Conservation (phyloP, 2,888 invertebrate genomes). For the Anoplius nigerrimus region DNA sequence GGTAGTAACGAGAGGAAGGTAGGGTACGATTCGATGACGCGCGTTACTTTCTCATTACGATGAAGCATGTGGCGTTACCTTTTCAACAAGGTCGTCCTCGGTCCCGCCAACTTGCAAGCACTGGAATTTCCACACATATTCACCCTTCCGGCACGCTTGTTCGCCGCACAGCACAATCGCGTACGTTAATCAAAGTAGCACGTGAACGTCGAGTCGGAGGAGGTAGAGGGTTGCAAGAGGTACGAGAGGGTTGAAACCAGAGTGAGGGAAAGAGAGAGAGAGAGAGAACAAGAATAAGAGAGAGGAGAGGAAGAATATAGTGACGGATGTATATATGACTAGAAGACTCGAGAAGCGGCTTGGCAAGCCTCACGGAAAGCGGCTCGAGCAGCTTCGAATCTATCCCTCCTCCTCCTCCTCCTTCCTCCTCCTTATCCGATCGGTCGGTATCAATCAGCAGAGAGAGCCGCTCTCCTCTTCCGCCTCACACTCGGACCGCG, state of each 20-base stretch:
- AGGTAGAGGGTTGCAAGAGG: constrained; percentile 9
- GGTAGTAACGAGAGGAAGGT: too few species aligned
- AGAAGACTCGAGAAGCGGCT: too few species aligned
- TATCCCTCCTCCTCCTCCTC: background rate
- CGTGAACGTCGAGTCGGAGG: constrained; percentile 5
- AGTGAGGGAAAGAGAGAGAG: too few species aligned
- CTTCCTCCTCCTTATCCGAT: constrained; percentile 1
- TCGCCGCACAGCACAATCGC: constrained; percentile 25
- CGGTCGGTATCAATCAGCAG: background rate
- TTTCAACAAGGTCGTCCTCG: constrained; percentile 43
- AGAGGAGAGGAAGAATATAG: too few species aligned
- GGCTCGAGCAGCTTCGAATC: background rate
- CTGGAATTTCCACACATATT: constrained; percentile 46
- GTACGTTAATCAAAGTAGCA: background rate
- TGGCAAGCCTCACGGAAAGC: too few species aligned
- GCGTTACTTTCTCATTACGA: constrained; percentile 29
- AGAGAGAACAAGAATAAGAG: too few species aligned
- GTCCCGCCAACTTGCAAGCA: constrained; percentile 30
- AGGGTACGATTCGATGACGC: too few species aligned
- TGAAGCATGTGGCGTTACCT: constrained; percentile 36
- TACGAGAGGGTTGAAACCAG: background rate
- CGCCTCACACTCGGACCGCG: constrained; percentile 26
- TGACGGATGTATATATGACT: too few species aligned
- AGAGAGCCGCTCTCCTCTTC: background rate
- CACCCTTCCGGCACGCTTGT: constrained; percentile 20